phyloP scores from a whole-genome alignment of 2,888 invertebrate species.

The Tenthredo notha region DNA sequence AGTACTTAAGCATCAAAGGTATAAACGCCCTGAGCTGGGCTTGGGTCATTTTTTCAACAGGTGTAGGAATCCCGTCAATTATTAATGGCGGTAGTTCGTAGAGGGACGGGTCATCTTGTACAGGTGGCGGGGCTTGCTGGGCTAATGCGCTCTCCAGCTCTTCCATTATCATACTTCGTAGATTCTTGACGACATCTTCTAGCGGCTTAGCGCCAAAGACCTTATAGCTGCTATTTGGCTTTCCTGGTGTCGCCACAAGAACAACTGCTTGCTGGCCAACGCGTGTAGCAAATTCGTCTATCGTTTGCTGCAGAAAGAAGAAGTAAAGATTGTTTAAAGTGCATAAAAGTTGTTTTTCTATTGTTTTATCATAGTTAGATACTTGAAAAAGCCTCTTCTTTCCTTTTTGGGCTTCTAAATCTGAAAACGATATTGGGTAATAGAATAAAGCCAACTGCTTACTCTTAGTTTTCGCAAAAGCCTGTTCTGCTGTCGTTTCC shows the following conservation, averaged over 20 bases:
- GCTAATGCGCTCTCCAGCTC: constrained; percentile 96
- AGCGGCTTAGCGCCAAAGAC: constrained; percentile 98
- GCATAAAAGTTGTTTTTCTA: neutral
- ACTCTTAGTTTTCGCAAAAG: constrained; percentile 92
- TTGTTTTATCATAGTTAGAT: neutral
- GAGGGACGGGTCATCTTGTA: constrained; percentile 93
- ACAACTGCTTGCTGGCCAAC: constrained; percentile 99
- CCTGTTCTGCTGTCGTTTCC: constrained; percentile 97
- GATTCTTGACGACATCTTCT: constrained; percentile 96
- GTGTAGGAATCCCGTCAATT: constrained; percentile 98
- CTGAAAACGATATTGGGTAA: neutral
- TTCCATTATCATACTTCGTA: constrained; percentile 95
- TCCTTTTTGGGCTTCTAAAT: neutral
- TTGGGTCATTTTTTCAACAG: constrained; percentile 99
- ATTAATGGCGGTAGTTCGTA: constrained; percentile 98
- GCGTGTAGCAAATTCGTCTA: constrained; percentile 97
- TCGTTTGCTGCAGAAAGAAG: constrained; percentile 86
- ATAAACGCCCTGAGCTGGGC: constrained; percentile 98
- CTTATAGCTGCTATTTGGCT: constrained; percentile 97
- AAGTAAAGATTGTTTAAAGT: constrained; percentile 44
- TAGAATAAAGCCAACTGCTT: constrained; percentile 70
- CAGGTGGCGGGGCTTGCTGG: constrained; percentile 93
- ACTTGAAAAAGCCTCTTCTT: neutral
- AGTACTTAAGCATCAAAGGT: constrained; percentile 98
- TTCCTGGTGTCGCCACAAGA: constrained; percentile 96